A percentile compares a stretch with the other conserved stretches of the same genome.
phyloP scores from a whole-genome alignment of 2,888 invertebrate genomes.

The Yponomeuta cagnagella region DNA sequence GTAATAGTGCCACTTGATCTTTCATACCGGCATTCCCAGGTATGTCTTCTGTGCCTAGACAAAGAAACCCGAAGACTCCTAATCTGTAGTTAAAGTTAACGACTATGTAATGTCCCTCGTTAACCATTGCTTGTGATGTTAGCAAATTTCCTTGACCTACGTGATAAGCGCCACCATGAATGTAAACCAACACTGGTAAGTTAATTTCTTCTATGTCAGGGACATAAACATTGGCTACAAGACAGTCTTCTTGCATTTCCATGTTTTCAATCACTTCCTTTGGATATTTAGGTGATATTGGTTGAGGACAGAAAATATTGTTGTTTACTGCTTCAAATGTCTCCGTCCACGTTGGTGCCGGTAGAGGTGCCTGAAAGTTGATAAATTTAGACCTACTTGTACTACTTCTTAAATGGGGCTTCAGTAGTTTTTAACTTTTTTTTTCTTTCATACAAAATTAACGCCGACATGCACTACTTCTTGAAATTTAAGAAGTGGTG shows the following conservation, averaged over 20 bases:
- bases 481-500: too few relatives aligned
- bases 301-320: constrained; percentile 16
- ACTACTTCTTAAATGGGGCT: too few relatives aligned
- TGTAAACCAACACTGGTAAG: constrained; percentile 50
- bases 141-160: constrained; percentile 38
- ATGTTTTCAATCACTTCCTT: not conserved
- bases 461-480: too few relatives aligned
- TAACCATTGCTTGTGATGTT: constrained; percentile 31
- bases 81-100: constrained; percentile 49
- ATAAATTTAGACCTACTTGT: not conserved
- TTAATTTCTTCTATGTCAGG: constrained; percentile 35
- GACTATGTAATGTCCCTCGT: constrained; percentile 33
- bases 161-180: constrained; percentile 60
- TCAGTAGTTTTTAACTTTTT: too few relatives aligned
- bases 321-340: constrained; percentile 14
- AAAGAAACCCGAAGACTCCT: constrained; percentile 28
- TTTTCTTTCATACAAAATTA: too few relatives aligned
- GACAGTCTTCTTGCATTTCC: constrained; percentile 40
- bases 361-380: constrained; percentile 18
- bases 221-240: constrained; percentile 47
- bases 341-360: constrained; percentile 16
- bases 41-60: constrained; percentile 36
- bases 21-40: constrained; percentile 40
- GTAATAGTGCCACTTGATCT: constrained; percentile 19
- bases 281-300: not conserved